Evolutionary conservation across 2,797 vertebrate genomes (phyloP).

Genomic region (Lerista edwardsae): DNA sequence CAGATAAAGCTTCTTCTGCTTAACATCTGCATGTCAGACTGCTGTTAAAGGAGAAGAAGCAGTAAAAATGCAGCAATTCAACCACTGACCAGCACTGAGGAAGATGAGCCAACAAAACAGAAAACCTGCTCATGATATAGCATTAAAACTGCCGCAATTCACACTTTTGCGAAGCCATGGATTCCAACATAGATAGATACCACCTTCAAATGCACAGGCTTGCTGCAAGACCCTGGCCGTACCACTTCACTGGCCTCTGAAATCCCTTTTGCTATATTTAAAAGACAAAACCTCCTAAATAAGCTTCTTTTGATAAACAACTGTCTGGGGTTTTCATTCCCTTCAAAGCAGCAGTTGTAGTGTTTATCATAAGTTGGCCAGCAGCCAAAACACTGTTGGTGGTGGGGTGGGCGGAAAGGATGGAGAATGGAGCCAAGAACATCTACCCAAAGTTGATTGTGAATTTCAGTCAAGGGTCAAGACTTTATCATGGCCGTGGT

Average conservation of each 20-base stretch:
- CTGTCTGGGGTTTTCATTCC: conserved; percentile 59
- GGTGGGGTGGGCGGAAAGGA: not conserved
- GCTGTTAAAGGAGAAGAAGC: too few relatives aligned
- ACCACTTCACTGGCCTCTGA: conserved; percentile 67
- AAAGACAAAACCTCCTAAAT: conserved; percentile 72
- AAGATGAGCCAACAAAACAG: too few relatives aligned
- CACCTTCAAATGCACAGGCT: conserved; percentile 54
- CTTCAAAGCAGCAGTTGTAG: conserved; percentile 64
- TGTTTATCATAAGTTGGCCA: conserved; percentile 69
- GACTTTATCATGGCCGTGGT: conserved; percentile 63
- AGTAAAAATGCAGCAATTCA: too few relatives aligned
- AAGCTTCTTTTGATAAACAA: conserved; percentile 70
- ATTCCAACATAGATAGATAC: conserved; percentile 52
- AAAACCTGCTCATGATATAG: too few relatives aligned
- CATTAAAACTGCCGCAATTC: conserved; percentile 16
- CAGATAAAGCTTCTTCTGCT: too few relatives aligned
- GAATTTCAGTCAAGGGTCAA: conserved; percentile 58
- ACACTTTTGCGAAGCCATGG: conserved; percentile 49
- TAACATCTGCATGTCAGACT: too few relatives aligned
- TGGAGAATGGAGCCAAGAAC: conserved; percentile 37
- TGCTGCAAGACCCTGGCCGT: conserved; percentile 64
- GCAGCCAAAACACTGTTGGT: conserved; percentile 57
- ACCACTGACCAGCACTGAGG: too few relatives aligned
- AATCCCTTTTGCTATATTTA: conserved; percentile 72
- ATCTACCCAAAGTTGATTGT: conserved; percentile 66